Conservation (phyloP, 2,888 invertebrate species). For the Hypercompe scribonia region DNA sequence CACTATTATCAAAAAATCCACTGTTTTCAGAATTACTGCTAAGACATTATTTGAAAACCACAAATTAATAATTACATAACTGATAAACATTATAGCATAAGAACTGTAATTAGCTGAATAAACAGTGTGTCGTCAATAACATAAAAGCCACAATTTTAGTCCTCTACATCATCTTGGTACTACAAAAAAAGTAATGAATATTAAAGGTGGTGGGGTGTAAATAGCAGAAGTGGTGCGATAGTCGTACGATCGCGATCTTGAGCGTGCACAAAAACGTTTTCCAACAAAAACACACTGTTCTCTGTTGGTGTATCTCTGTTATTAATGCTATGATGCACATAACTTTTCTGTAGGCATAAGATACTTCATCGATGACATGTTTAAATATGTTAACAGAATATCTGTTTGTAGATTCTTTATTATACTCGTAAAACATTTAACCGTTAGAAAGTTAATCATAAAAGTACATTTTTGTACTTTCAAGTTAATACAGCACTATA, state of each 20-base stretch:
- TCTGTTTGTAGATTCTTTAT: slow-evolving; percentile 20
- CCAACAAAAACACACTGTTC: slow-evolving; percentile 58
- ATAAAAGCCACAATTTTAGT: slow-evolving; percentile 22
- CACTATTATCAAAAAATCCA: slow-evolving; percentile 16
- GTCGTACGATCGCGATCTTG: slow-evolving; percentile 68
- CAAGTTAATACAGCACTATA: too few relatives aligned
- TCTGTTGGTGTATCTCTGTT: slow-evolving; percentile 23
- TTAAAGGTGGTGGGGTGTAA: slow-evolving; percentile 54
- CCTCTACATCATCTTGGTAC: slow-evolving; percentile 24
- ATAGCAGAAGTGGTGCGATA: slow-evolving; percentile 68
- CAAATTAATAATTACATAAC: slow-evolving; percentile 28
- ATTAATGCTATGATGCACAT: slow-evolving; percentile 24
- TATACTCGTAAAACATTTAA: too few relatives aligned
- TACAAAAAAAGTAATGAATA: slow-evolving; percentile 49
- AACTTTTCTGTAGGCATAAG: slow-evolving; percentile 23
- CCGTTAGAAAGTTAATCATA: neutral
- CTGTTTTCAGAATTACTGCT: slow-evolving; percentile 12
- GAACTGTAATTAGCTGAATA: slow-evolving; percentile 4
- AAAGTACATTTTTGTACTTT: neutral
- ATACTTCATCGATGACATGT: slow-evolving; percentile 17
- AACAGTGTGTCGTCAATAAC: neutral
- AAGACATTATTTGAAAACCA: slow-evolving; percentile 26
- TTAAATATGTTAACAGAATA: slow-evolving; percentile 36
- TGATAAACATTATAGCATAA: slow-evolving; percentile 18
- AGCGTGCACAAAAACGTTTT: slow-evolving; percentile 51